Evolutionary conservation across 2,888 invertebrate genomes (phyloP).

Genomic region (Chrysotoxum bicinctum): DNA sequence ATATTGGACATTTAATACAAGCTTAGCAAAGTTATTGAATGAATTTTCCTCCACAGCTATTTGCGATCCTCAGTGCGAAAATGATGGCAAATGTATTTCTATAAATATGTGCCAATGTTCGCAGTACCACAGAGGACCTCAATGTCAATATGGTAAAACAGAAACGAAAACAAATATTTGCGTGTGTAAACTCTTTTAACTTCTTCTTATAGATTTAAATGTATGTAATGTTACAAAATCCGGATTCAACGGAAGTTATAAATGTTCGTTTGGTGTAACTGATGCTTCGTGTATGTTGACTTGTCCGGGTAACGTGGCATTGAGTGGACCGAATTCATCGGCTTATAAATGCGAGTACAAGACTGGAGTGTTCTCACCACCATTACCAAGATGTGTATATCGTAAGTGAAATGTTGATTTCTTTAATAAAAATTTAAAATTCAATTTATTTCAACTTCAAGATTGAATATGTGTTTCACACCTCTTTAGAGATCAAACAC

Average conservation of each 20-base stretch:
- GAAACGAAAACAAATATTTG: too few relatives aligned
- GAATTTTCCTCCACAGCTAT: constrained; percentile 79
- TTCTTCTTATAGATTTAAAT: constrained; percentile 84
- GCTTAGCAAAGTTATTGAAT: not conserved
- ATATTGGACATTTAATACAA: too few relatives aligned
- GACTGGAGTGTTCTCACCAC: constrained; percentile 86
- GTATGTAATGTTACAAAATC: constrained; percentile 82
- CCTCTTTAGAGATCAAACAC: too few relatives aligned
- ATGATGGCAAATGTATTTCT: constrained; percentile 91
- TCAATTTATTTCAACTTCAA: too few relatives aligned
- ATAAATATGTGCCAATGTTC: constrained; percentile 91
- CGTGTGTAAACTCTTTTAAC: constrained; percentile 63
- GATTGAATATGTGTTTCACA: too few relatives aligned
- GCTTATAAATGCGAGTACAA: constrained; percentile 87
- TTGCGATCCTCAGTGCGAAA: constrained; percentile 88
- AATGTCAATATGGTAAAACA: constrained; percentile 79
- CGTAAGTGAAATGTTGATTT: constrained; percentile 81
- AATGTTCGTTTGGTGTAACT: constrained; percentile 86
- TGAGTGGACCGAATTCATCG: constrained; percentile 84
- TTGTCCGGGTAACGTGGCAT: constrained; percentile 86
- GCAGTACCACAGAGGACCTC: constrained; percentile 83
- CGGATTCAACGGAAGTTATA: constrained; percentile 89
- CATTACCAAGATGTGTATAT: constrained; percentile 88
- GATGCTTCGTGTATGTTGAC: constrained; percentile 85
- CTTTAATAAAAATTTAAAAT: not conserved